Evolutionary conservation across 2,888 invertebrate genomes (phyloP).

Genomic region (Pollenia griseotomentosa): DNA sequence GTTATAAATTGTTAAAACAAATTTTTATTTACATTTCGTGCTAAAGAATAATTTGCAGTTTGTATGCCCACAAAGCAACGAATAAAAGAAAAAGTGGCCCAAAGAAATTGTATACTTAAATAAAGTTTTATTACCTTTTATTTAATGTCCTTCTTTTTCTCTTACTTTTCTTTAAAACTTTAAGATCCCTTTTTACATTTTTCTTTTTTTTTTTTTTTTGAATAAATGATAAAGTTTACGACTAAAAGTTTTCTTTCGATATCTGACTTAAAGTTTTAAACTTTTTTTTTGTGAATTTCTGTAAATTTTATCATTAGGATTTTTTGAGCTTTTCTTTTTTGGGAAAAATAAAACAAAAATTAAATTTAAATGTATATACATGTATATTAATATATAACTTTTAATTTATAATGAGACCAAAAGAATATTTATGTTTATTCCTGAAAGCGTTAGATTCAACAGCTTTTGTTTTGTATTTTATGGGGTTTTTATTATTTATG

Average conservation of each 20-base stretch:
- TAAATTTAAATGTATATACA: background rate
- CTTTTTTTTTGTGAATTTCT: background rate
- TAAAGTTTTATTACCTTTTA: slow-evolving; percentile 30
- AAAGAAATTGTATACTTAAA: slow-evolving; percentile 4
- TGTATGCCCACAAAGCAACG: slow-evolving; percentile 32
- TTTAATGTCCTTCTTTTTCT: background rate
- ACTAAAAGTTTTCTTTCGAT: background rate
- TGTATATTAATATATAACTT: background rate
- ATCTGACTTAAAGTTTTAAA: slow-evolving; percentile 28
- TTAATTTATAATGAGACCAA: background rate
- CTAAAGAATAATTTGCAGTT: slow-evolving; percentile 12
- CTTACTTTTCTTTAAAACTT: background rate
- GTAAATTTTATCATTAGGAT: slow-evolving; percentile 26
- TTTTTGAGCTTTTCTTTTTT: background rate
- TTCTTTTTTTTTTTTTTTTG: background rate
- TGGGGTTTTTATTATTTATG: background rate
- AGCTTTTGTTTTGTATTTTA: background rate
- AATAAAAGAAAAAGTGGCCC: slow-evolving; percentile 9
- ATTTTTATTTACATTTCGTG: slow-evolving; percentile 1
- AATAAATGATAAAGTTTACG: slow-evolving; percentile 32
- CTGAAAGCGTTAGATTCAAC: background rate
- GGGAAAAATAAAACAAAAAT: background rate
- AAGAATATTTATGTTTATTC: background rate
- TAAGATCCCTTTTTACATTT: background rate
- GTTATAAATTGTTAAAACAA: background rate